These are phyloP conservation scores for Sebastes taczanowskii DNA, from an alignment of 2,797 vertebrate species.

Conservation along the genomic window DNA sequence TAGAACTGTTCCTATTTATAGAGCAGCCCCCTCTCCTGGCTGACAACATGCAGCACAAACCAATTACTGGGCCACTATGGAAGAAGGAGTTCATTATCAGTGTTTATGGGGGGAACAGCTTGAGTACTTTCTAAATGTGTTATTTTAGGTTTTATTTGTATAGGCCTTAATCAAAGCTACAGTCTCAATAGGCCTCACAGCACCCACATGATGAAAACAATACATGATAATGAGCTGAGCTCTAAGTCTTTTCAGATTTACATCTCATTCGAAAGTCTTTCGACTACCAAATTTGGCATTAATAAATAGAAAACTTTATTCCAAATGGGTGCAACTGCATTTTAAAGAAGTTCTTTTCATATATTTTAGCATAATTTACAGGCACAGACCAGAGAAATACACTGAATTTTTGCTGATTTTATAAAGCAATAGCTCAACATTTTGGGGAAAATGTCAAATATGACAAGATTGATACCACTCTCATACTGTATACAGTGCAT, in stretches of 20 bases:
- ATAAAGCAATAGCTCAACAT: background rate
- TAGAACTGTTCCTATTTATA: constrained; percentile 50
- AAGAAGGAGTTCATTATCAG: constrained; percentile 18
- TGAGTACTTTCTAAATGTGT: background rate
- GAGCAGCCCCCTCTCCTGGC: constrained; percentile 76
- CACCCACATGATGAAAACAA: background rate
- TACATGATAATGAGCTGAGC: background rate
- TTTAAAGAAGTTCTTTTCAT: background rate
- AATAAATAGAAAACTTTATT: background rate
- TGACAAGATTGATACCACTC: no score
- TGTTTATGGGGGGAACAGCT: background rate
- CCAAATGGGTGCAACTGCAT: background rate
- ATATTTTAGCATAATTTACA: background rate
- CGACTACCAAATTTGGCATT: background rate
- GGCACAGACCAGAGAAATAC: background rate
- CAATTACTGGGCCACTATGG: constrained; percentile 9
- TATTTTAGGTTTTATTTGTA: constrained; percentile 9
- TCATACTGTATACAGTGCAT: no score
- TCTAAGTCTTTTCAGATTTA: background rate
- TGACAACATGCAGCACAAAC: constrained; percentile 33
- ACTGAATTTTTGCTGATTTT: background rate
- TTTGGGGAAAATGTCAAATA: background rate
- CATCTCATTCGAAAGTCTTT: background rate
- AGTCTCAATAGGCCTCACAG: background rate
- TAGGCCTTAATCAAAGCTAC: background rate